These are phyloP conservation scores for Crotalus horridus DNA, from an alignment of 2,113 vertebrate genomes.

Conservation along the genomic window DNA sequence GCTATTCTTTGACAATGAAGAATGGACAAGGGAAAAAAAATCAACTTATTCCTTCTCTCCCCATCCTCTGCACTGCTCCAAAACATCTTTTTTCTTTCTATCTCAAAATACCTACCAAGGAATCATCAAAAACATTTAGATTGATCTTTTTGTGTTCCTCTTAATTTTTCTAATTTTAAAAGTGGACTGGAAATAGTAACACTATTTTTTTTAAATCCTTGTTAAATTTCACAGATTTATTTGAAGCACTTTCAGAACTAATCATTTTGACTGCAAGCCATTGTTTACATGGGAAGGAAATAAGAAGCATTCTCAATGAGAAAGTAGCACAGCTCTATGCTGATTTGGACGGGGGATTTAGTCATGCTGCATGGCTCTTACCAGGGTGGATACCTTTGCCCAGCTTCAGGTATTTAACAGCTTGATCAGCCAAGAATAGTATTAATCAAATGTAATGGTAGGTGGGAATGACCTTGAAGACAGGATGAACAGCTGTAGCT, in stretches of 20 bases:
- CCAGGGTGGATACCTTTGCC: slow-evolving; percentile 94
- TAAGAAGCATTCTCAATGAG: slow-evolving; percentile 83
- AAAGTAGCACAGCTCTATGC: slow-evolving; percentile 91
- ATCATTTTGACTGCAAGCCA: slow-evolving; percentile 96
- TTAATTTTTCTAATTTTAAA: background rate
- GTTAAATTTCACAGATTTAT: slow-evolving; percentile 77
- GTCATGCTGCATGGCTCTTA: slow-evolving; percentile 91
- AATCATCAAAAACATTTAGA: background rate
- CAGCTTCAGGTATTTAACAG: slow-evolving; percentile 86
- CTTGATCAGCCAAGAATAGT: background rate
- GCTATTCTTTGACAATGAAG: background rate
- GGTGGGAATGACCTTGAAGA: background rate
- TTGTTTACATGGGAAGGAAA: slow-evolving; percentile 93
- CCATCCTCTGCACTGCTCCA: background rate
- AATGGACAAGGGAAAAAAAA: background rate
- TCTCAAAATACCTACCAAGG: background rate
- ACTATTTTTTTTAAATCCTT: background rate
- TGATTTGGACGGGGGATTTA: slow-evolving; percentile 93
- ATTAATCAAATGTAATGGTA: background rate
- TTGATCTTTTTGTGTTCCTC: background rate
- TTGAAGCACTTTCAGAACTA: slow-evolving; percentile 91
- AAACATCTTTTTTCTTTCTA: accelerated
- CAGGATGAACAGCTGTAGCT: background rate
- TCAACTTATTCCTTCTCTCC: background rate
- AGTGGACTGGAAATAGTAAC: background rate